phyloP scores from a whole-genome alignment of 2,888 invertebrate genomes.

The Alitta virens region DNA sequence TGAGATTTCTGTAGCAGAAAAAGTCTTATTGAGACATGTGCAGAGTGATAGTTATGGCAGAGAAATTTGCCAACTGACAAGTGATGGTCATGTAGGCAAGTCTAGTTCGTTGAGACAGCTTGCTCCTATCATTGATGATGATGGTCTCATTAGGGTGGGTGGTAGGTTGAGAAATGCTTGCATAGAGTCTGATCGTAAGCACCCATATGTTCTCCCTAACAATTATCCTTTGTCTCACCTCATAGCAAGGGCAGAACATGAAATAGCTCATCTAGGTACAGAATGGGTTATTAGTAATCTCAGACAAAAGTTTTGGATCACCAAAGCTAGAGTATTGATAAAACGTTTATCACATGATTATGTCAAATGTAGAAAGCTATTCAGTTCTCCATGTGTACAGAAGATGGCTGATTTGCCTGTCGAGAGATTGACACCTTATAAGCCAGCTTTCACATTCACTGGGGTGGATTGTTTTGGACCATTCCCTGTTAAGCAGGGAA shows the following conservation, averaged over 20 bases:
- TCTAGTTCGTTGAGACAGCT: too few species aligned
- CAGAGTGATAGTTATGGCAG: too few species aligned
- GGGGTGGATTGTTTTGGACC: constrained; percentile 38
- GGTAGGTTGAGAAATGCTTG: constrained; percentile 10
- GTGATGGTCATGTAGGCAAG: too few species aligned
- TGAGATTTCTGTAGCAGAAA: too few species aligned
- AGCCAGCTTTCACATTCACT: constrained; percentile 32
- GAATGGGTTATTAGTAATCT: too few species aligned
- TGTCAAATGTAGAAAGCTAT: constrained; percentile 15
- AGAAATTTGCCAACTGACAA: too few species aligned
- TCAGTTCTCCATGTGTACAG: constrained; percentile 8
- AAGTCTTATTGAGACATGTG: too few species aligned
- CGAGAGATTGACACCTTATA: constrained; percentile 27
- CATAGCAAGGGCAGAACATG: too few species aligned
- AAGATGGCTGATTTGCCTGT: constrained; percentile 29
- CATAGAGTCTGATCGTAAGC: constrained; percentile 11
- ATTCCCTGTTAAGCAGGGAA: constrained; percentile 31
- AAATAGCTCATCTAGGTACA: too few species aligned
- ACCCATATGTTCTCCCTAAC: constrained; percentile 17
- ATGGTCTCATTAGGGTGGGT: constrained; percentile 23
- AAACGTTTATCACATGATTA: too few species aligned
- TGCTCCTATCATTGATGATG: constrained; percentile 20
- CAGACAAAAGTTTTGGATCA: too few species aligned
- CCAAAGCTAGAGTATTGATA: too few species aligned
- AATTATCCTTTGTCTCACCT: constrained; percentile 12